Evolutionary conservation across 2,888 invertebrate species (phyloP).

Genomic region (Tiliacea aurago): DNA sequence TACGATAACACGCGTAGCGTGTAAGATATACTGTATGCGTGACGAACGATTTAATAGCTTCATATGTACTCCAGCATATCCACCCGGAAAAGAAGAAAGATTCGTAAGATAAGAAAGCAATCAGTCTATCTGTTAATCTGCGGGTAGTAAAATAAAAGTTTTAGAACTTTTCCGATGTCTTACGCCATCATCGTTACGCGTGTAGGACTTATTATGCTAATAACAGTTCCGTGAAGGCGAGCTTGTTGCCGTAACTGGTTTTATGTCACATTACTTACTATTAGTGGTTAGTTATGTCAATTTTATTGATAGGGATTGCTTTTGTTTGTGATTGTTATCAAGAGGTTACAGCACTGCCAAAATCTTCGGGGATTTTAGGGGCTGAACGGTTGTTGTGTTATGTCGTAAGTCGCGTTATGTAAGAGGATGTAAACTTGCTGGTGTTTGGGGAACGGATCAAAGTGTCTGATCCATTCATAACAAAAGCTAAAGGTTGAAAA

Average conservation of each 20-base stretch:
- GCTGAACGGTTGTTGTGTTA: conserved; percentile 18
- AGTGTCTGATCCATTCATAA: neutral
- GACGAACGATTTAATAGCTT: conserved; percentile 51
- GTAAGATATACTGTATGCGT: conserved; percentile 41
- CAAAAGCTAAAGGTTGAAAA: neutral
- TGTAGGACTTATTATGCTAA: conserved; percentile 54
- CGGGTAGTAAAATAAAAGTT: conserved; percentile 56
- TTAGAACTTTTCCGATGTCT: conserved; percentile 47
- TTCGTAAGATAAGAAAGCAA: conserved; percentile 52
- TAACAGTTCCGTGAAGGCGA: conserved; percentile 44
- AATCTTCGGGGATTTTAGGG: conserved; percentile 20
- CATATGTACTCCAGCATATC: conserved; percentile 33
- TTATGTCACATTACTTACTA: conserved; percentile 55
- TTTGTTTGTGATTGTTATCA: conserved; percentile 47
- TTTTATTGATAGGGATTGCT: conserved; percentile 50
- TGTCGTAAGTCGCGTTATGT: conserved; percentile 8
- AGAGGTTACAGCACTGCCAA: conserved; percentile 3
- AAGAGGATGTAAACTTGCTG: neutral
- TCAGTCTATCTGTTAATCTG: conserved; percentile 58
- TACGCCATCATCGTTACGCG: conserved; percentile 40
- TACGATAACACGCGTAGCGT: conserved; percentile 44
- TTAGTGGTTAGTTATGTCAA: conserved; percentile 39
- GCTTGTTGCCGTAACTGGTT: conserved; percentile 39
- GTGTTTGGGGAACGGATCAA: conserved; percentile 12
- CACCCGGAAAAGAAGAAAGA: conserved; percentile 50